A percentile compares a stretch with the other conserved stretches of the same genome.
phyloP scores from a whole-genome alignment of 2,113 vertebrate genomes.

The Phoxinus phoxinus region DNA sequence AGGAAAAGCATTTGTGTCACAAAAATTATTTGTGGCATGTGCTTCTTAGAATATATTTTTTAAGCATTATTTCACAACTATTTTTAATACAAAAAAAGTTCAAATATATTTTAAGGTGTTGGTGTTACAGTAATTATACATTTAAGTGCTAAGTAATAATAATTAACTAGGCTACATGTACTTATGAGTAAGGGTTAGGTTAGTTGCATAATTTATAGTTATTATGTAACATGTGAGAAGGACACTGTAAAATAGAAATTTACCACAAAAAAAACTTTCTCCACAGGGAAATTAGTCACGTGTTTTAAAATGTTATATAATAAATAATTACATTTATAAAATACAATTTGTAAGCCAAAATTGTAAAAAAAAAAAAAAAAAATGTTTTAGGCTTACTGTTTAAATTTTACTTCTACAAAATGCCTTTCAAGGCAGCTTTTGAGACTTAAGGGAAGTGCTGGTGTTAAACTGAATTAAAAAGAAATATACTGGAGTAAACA shows the following conservation, averaged over 20 bases:
- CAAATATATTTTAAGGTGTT: too few relatives aligned
- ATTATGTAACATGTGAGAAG: too few relatives aligned
- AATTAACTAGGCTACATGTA: too few relatives aligned
- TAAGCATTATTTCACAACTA: not conserved
- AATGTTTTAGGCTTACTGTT: too few relatives aligned
- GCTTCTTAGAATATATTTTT: not conserved
- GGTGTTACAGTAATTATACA: too few relatives aligned
- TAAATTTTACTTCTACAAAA: not conserved
- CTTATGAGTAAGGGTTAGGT: too few relatives aligned
- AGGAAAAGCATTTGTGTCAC: not conserved
- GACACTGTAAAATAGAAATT: too few relatives aligned
- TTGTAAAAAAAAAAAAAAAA: too few relatives aligned
- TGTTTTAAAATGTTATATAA: not conserved
- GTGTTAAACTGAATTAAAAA: not conserved
- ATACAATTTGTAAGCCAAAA: not conserved
- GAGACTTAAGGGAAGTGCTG: too few relatives aligned
- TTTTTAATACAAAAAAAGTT: too few relatives aligned
- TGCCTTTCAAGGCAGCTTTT: not conserved
- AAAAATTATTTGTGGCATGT: not conserved
- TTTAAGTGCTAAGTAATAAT: too few relatives aligned
- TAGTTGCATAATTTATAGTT: too few relatives aligned
- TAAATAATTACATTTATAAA: not conserved
- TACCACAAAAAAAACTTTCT: not conserved
- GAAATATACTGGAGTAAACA: not conserved
- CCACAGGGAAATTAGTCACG: not conserved